phyloP scores from a whole-genome alignment of 2,113 vertebrate genomes.

The Anhinga rufa region DNA sequence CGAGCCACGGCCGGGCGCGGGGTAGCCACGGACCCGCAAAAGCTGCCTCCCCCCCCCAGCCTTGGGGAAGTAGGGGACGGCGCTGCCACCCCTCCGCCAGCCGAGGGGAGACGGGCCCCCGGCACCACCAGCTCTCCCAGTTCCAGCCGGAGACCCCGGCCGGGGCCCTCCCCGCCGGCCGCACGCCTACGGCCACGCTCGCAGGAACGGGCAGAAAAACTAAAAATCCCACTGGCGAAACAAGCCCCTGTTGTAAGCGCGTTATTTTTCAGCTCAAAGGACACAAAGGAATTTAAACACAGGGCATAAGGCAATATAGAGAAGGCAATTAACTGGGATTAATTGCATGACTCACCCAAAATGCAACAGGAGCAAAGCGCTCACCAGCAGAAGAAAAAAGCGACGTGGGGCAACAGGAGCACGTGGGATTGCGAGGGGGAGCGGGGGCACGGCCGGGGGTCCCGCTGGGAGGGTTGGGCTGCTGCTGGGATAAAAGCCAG shows the following conservation, averaged over 20 bases:
- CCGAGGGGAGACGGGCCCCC: not conserved
- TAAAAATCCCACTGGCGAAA: not conserved
- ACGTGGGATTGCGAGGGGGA: not conserved
- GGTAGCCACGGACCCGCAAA: not conserved
- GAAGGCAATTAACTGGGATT: slow-evolving; percentile 46
- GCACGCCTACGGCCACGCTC: not conserved
- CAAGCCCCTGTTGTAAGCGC: not conserved
- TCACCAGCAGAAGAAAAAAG: not conserved
- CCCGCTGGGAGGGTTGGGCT: not conserved
- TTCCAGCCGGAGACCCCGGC: fast-evolving
- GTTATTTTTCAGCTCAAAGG: not conserved
- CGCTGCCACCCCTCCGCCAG: not conserved
- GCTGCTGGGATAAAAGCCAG: not conserved
- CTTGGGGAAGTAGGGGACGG: fast-evolving
- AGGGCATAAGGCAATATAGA: slow-evolving; percentile 20
- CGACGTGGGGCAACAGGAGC: not conserved
- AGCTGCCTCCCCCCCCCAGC: not conserved
- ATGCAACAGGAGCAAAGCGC: slow-evolving; percentile 5
- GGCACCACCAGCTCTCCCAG: not conserved
- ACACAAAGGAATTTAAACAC: slow-evolving; percentile 45
- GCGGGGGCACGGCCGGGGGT: fast-evolving
- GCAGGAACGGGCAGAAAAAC: not conserved
- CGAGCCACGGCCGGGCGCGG: fast-evolving
- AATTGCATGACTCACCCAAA: slow-evolving; percentile 46
- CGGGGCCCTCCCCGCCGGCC: not conserved